Evolutionary conservation across 2,113 vertebrate genomes (phyloP).

Genomic region (Leptodactylus fuscus): DNA sequence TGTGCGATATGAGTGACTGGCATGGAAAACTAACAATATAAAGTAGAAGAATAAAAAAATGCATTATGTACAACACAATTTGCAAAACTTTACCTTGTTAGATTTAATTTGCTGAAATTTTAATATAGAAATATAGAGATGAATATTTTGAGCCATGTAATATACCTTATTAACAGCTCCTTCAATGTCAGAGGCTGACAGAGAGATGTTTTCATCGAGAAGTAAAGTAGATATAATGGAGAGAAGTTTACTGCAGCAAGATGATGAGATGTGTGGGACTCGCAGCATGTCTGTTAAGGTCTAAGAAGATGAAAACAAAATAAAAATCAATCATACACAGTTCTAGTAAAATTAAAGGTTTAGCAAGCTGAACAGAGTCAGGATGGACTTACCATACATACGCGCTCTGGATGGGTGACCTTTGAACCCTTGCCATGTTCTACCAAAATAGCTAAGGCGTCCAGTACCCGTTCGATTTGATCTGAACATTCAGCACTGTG

Average conservation of each 20-base stretch:
- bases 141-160: neutral
- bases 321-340: neutral
- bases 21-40: no score
- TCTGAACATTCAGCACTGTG: constrained; percentile 70
- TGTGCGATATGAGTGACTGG: no score
- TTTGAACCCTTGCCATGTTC: constrained; percentile 83
- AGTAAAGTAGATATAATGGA: constrained; percentile 83
- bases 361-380: neutral
- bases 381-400: constrained; percentile 79
- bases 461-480: constrained; percentile 86
- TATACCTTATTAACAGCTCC: constrained; percentile 83
- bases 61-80: no score
- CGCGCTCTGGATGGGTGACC: constrained; percentile 78
- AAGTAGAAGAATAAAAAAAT: no score
- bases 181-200: constrained; percentile 77
- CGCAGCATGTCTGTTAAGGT: constrained; percentile 75
- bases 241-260: constrained; percentile 81
- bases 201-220: constrained; percentile 79
- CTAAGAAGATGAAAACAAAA: constrained; percentile 68
- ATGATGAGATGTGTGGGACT: constrained; percentile 69
- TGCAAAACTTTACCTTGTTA: no score
- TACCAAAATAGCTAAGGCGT: constrained; percentile 80
- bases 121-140: neutral
- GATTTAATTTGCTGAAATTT: no score
- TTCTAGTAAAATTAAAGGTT: neutral